phyloP scores from a whole-genome alignment of 1,140 invertebrate species.

The Agrypnia vestita region DNA sequence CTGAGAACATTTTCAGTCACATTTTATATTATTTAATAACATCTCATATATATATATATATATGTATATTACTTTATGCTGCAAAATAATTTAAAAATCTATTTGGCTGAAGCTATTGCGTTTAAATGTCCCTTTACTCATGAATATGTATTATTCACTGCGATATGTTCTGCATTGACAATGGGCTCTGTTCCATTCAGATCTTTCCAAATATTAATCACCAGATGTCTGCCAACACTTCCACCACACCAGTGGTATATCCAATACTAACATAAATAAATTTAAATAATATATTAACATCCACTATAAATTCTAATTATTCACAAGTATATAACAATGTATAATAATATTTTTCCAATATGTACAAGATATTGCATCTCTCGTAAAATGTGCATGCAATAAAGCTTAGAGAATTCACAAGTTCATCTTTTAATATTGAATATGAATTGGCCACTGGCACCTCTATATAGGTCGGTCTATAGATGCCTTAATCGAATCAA shows the following conservation, averaged over 20 bases:
- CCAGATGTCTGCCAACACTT: slow-evolving; percentile 16
- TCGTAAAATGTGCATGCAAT: slow-evolving; percentile 47
- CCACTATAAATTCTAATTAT: slow-evolving; percentile 47
- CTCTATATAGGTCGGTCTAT: slow-evolving; percentile 9
- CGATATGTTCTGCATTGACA: slow-evolving; percentile 54
- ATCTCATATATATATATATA: not conserved
- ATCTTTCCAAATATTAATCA: slow-evolving; percentile 37
- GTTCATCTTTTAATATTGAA: slow-evolving; percentile 24
- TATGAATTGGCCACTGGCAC: not conserved
- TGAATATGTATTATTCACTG: slow-evolving; percentile 13
- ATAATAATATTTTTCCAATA: slow-evolving; percentile 51
- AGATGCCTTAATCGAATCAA: slow-evolving; percentile 18
- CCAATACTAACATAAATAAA: slow-evolving; percentile 39
- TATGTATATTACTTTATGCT: slow-evolving; percentile 4
- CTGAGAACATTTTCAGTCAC: not conserved
- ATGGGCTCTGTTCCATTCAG: slow-evolving; percentile 58
- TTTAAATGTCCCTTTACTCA: slow-evolving; percentile 24
- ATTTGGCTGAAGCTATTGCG: slow-evolving; percentile 33
- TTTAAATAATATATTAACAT: slow-evolving; percentile 40
- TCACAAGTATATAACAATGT: slow-evolving; percentile 53
- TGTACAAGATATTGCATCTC: slow-evolving; percentile 48
- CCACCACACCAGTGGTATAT: not conserved
- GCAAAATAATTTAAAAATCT: slow-evolving; percentile 16
- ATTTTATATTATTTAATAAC: not conserved
- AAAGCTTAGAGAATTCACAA: slow-evolving; percentile 48